Conservation (phyloP, 1,140 invertebrate genomes). For the Calliphora vicina region DNA sequence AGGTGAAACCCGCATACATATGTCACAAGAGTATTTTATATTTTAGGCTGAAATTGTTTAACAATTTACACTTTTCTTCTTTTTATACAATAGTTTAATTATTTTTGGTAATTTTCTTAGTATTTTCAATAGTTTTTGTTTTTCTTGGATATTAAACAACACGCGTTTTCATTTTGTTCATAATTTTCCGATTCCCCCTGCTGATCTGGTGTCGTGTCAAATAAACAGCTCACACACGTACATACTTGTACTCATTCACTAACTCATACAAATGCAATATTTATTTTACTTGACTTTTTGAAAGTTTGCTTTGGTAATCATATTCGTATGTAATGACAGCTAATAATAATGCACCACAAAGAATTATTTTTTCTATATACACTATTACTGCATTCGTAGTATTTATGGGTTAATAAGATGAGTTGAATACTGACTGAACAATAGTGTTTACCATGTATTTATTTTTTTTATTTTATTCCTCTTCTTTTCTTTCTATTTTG, state of each 20-base stretch:
- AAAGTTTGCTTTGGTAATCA: conserved; percentile 13
- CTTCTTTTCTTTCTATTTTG: background rate
- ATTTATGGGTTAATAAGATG: background rate
- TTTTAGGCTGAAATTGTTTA: background rate
- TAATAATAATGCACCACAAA: background rate
- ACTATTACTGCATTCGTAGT: background rate
- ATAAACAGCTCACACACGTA: background rate
- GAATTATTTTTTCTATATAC: background rate
- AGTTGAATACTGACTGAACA: background rate
- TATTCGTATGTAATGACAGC: conserved; percentile 13
- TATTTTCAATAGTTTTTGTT: background rate
- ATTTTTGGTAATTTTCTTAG: background rate
- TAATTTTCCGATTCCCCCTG: background rate
- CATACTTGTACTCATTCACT: background rate
- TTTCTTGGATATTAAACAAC: background rate
- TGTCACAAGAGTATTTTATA: background rate
- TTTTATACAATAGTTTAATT: background rate
- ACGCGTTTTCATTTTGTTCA: background rate
- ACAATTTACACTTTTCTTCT: background rate
- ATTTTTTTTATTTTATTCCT: background rate
- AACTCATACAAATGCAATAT: background rate
- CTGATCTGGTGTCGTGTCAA: background rate
- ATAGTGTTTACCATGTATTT: background rate
- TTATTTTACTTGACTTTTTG: background rate
- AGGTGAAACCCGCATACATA: background rate